A percentile compares a stretch with the other conserved stretches of the same genome.
phyloP scores from a whole-genome alignment of 1,140 invertebrate genomes.

The Bombus affinis region DNA sequence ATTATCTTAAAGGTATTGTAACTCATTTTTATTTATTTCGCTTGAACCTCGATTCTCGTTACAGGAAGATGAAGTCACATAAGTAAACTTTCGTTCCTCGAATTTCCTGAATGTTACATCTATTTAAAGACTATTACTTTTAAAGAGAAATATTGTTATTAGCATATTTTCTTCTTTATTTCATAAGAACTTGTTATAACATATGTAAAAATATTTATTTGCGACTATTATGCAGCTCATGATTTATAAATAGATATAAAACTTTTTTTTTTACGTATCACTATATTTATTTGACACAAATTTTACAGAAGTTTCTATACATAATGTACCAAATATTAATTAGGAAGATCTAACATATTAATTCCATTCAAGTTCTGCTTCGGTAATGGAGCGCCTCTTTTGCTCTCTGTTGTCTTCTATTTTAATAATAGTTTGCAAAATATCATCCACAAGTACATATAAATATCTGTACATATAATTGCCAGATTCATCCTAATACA shows the following conservation, averaged over 20 bases:
- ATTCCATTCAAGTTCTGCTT: neutral
- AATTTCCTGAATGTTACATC: neutral
- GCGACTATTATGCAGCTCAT: neutral
- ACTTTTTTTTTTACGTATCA: neutral
- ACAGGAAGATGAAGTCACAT: neutral
- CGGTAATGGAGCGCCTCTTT: neutral
- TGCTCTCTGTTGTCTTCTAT: conserved; percentile 87
- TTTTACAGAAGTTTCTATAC: conserved; percentile 6
- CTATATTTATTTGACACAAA: conserved; percentile 21
- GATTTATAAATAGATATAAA: neutral
- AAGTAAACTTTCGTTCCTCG: neutral
- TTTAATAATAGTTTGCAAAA: conserved; percentile 87
- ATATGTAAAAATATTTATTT: neutral
- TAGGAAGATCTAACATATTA: neutral
- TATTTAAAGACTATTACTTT: conserved; percentile 13
- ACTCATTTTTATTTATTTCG: neutral
- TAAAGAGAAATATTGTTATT: neutral
- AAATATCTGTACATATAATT: conserved; percentile 92
- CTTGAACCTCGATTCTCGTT: neutral
- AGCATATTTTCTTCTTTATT: neutral
- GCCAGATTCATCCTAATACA: conserved; percentile 86
- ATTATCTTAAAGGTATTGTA: neutral
- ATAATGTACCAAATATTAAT: conserved; percentile 7
- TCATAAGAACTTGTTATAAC: neutral
- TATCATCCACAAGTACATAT: conserved; percentile 91